A percentile compares a stretch with the other conserved stretches of the same genome.
Conservation (phyloP, 2,888 invertebrate genomes). For the Boloria selene region DNA sequence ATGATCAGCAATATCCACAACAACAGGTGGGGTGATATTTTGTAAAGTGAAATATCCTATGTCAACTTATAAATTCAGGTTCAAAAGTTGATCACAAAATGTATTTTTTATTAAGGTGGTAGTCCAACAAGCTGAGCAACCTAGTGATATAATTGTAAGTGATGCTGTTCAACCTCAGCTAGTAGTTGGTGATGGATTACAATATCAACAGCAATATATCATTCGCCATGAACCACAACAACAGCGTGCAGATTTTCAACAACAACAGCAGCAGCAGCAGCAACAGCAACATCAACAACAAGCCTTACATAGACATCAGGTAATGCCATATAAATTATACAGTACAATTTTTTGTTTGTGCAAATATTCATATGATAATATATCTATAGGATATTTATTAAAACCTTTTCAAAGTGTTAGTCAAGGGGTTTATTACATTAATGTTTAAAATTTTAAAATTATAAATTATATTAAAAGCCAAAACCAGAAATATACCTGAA, state of each 20-base stretch:
- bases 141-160: conserved; percentile 81
- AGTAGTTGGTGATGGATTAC: conserved; percentile 74
- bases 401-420: too few species aligned
- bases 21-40: conserved; percentile 60
- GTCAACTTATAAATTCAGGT: neutral
- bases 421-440: too few species aligned
- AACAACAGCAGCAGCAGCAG: conserved; percentile 57
- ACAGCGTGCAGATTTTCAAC: conserved; percentile 65
- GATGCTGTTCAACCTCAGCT: conserved; percentile 71
- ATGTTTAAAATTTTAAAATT: too few species aligned
- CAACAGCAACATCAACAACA: conserved; percentile 49
- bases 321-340: conserved; percentile 30
- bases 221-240: conserved; percentile 72
- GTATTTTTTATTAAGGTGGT: conserved; percentile 61
- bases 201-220: conserved; percentile 76
- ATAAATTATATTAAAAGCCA: too few species aligned
- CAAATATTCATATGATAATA: too few species aligned
- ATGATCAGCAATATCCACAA: conserved; percentile 77
- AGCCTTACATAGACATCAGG: conserved; percentile 66
- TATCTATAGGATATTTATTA: too few species aligned
- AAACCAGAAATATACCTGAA: too few species aligned
- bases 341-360: too few species aligned
- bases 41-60: neutral
- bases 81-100: neutral
- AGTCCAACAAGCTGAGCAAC: conserved; percentile 78